Percentiles rank a stretch among this genome's conserved stretches.
Conservation (phyloP, 92 coral and sea anemone species). For the Palythoa heliodiscus region DNA sequence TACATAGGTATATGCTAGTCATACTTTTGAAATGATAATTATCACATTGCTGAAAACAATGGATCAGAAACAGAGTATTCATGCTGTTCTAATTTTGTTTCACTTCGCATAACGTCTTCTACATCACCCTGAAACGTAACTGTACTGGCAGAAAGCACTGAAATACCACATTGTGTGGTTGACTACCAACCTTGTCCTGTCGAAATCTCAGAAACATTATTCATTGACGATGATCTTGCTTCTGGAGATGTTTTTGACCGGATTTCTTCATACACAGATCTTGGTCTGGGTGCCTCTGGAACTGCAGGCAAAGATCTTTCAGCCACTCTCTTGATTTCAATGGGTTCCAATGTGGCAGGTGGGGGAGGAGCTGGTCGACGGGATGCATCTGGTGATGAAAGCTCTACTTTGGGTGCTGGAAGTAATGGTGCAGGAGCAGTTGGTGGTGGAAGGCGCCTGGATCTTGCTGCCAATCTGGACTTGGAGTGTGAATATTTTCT, state of each 20-base stretch:
- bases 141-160: neutral
- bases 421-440: neutral
- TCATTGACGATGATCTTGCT: neutral
- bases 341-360: neutral
- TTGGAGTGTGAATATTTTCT: constrained; percentile 53
- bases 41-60: too few species aligned
- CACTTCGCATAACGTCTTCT: too few species aligned
- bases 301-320: constrained; percentile 26
- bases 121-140: too few species aligned
- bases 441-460: constrained; percentile 40
- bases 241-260: constrained; percentile 18
- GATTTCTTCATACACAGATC: constrained; percentile 27
- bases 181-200: constrained; percentile 12
- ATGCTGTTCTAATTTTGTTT: too few species aligned
- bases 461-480: constrained; percentile 66
- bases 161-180: neutral
- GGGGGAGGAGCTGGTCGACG: constrained; percentile 36
- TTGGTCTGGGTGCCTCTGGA: constrained; percentile 38
- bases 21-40: too few species aligned
- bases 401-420: constrained; percentile 14
- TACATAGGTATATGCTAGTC: too few species aligned
- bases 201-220: neutral
- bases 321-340: neutral
- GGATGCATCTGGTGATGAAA: constrained; percentile 23
- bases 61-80: too few species aligned